phyloP scores from a whole-genome alignment of 2,797 vertebrate genomes.

The Sebastes reedi region DNA sequence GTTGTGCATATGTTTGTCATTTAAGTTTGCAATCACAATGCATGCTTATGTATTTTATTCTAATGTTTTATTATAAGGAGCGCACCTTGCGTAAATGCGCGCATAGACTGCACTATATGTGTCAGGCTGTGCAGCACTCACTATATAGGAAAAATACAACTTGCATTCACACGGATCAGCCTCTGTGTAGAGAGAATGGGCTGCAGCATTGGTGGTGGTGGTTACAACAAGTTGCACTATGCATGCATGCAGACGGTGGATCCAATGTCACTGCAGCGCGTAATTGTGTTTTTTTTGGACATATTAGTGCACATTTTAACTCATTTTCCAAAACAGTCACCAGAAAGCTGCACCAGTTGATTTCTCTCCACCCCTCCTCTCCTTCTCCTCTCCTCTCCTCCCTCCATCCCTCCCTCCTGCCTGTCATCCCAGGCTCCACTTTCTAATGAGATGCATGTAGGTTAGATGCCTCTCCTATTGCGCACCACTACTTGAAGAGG shows the following conservation, averaged over 20 bases:
- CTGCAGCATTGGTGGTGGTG: conserved; percentile 22
- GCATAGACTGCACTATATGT: conserved; percentile 32
- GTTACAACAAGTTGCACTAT: conserved; percentile 64
- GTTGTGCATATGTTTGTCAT: too few species aligned
- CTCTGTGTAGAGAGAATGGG: not conserved
- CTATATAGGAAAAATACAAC: conserved; percentile 12
- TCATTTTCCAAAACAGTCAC: conserved; percentile 21
- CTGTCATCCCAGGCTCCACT: conserved; percentile 91
- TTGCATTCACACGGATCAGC: conserved; percentile 22
- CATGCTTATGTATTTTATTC: not conserved
- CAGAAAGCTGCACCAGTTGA: conserved; percentile 61
- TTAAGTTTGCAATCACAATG: not conserved
- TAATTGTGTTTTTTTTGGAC: not conserved
- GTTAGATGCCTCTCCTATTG: conserved; percentile 84
- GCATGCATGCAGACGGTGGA: conserved; percentile 14
- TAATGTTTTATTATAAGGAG: conserved; percentile 6
- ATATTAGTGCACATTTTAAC: conserved; percentile 75
- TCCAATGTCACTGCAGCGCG: conserved; percentile 31
- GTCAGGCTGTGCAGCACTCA: conserved; percentile 9
- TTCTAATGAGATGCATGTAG: conserved; percentile 97
- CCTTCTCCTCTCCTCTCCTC: conserved; percentile 29
- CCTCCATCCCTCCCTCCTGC: conserved; percentile 11
- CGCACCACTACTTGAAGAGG: conserved; percentile 82
- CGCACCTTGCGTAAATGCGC: conserved; percentile 49
- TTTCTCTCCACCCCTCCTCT: not conserved